Evolutionary conservation across 2,113 vertebrate species (phyloP).

Genomic region (Tichodroma muraria): DNA sequence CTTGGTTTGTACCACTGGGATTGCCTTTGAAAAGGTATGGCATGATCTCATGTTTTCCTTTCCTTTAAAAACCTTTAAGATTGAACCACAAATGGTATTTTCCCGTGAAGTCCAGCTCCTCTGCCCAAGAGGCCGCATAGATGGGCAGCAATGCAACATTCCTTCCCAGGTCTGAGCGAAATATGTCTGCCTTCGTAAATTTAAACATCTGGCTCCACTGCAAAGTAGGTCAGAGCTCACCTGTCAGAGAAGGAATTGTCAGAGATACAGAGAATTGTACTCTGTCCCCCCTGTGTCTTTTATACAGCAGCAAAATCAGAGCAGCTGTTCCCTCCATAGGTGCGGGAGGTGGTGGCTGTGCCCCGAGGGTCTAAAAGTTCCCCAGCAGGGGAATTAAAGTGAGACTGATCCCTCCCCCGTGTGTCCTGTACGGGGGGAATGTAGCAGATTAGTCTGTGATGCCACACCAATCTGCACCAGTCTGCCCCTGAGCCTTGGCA

Average conservation of each 20-base stretch:
- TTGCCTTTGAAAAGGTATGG: neutral
- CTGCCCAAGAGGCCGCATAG: neutral
- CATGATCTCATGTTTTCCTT: conserved; percentile 13
- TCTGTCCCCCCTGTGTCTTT: neutral
- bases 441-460: neutral
- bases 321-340: neutral
- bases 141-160: neutral
- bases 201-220: conserved; percentile 12
- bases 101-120: neutral
- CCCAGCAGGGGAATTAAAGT: neutral
- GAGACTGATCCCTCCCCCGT: rapidly evolving
- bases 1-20: neutral
- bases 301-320: neutral
- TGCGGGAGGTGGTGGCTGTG: neutral
- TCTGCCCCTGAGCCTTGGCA: neutral
- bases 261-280: neutral
- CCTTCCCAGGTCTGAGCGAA: neutral
- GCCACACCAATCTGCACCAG: neutral
- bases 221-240: conserved; percentile 6
- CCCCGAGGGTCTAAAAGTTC: neutral
- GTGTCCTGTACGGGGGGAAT: neutral
- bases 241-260: conserved; percentile 23
- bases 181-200: neutral
- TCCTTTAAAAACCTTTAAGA: neutral
- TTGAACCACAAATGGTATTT: neutral